phyloP scores from a whole-genome alignment of 2,113 vertebrate species.

The Anser cygnoides region DNA sequence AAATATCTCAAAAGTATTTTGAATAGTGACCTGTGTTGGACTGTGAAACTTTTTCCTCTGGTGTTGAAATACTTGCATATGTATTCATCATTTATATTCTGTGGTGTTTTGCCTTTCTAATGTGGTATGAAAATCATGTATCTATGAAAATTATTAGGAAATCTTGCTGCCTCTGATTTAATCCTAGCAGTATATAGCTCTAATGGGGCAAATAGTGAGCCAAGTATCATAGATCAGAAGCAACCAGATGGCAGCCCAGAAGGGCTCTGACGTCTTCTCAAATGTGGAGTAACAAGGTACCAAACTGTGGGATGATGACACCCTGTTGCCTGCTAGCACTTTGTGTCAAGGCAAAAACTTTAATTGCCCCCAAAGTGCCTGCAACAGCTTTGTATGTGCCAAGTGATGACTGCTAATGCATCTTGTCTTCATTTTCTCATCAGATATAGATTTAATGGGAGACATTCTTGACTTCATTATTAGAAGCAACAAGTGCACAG shows the following conservation, averaged over 20 bases:
- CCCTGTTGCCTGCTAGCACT: constrained; percentile 38
- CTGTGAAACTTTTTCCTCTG: constrained; percentile 27
- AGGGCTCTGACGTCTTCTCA: constrained; percentile 49
- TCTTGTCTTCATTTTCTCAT: background rate
- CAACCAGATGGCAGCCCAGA: constrained; percentile 61
- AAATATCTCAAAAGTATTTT: constrained; percentile 26
- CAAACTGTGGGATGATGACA: constrained; percentile 43
- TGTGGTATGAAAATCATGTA: constrained; percentile 27
- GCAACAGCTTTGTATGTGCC: background rate
- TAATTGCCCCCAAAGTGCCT: constrained; percentile 23
- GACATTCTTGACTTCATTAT: background rate
- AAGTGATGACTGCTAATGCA: background rate
- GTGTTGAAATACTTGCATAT: constrained; percentile 48
- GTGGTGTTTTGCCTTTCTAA: constrained; percentile 29
- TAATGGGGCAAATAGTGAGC: constrained; percentile 7
- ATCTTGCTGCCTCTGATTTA: background rate
- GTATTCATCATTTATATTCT: constrained; percentile 27
- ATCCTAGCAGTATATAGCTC: background rate
- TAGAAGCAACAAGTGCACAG: background rate
- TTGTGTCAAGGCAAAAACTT: constrained; percentile 46
- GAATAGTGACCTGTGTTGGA: constrained; percentile 25
- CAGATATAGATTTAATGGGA: background rate
- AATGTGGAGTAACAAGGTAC: constrained; percentile 46
- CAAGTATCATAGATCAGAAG: constrained; percentile 32
- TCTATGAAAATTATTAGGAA: constrained; percentile 42